Percentiles rank a stretch among this genome's conserved stretches.
Evolutionary conservation across 2,113 vertebrate species (phyloP).

Genomic region (Aramus guarauna): DNA sequence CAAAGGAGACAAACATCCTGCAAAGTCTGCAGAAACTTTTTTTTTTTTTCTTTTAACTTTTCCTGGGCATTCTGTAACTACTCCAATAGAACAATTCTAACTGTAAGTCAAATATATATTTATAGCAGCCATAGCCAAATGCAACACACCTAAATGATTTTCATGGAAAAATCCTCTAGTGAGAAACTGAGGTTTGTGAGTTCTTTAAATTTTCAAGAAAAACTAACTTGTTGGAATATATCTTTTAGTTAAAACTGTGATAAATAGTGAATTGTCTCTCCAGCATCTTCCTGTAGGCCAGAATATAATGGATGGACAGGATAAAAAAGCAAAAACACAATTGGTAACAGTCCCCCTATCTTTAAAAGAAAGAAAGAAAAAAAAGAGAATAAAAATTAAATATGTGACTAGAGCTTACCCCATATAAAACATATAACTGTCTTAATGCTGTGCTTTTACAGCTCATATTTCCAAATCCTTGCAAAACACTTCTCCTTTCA

Average conservation of each 20-base stretch:
- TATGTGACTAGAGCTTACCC: background rate
- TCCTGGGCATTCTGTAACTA: background rate
- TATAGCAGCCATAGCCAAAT: background rate
- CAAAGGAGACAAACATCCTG: background rate
- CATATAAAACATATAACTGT: background rate
- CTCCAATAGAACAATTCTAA: background rate
- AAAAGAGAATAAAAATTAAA: background rate
- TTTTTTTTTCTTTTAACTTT: background rate
- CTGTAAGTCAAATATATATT: background rate
- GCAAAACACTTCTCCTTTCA: background rate
- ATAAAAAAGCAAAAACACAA: background rate
- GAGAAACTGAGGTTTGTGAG: background rate
- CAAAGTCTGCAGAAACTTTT: background rate
- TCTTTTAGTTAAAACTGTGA: background rate
- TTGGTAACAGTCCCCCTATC: background rate
- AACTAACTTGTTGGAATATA: background rate
- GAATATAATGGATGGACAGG: background rate
- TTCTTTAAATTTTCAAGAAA: background rate
- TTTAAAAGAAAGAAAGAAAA: background rate
- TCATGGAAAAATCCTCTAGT: background rate
- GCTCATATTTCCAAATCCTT: background rate
- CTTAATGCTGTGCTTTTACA: background rate
- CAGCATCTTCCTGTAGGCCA: background rate
- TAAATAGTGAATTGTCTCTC: background rate
- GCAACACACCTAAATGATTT: background rate